These are phyloP conservation scores for Helicoverpa assulta DNA, from an alignment of 2,888 invertebrate genomes.

Conservation along the genomic window DNA sequence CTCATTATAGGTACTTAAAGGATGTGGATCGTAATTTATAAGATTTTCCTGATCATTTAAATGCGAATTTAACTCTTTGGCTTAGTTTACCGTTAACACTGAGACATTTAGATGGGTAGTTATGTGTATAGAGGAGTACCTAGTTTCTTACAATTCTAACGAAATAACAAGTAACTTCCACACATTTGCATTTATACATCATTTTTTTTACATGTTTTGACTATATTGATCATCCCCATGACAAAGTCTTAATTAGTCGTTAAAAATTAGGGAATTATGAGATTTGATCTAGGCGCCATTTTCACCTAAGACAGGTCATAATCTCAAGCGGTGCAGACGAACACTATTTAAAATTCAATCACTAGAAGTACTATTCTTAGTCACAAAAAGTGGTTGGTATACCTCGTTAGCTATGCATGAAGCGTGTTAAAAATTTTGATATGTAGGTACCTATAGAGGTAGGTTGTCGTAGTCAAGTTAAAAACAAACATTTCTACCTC, in stretches of 20 bases:
- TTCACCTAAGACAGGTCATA: not conserved
- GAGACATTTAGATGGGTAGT: too few relatives aligned
- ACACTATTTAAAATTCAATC: conserved; percentile 20
- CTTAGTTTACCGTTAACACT: too few relatives aligned
- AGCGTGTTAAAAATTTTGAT: conserved; percentile 34
- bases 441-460: not conserved
- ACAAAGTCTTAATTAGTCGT: too few relatives aligned
- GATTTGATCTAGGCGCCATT: not conserved
- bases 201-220: too few relatives aligned
- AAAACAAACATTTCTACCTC: conserved; percentile 14
- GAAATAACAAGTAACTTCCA: too few relatives aligned
- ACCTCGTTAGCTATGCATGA: conserved; percentile 45
- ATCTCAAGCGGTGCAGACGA: not conserved
- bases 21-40: not conserved
- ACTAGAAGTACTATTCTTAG: not conserved
- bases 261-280: too few relatives aligned
- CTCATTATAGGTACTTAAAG: not conserved
- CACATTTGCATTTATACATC: too few relatives aligned
- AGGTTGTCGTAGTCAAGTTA: not conserved
- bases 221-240: too few relatives aligned
- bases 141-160: too few relatives aligned
- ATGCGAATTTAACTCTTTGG: too few relatives aligned
- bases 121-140: too few relatives aligned
- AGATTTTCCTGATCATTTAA: too few relatives aligned
- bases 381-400: conserved; percentile 37